Conservation (phyloP, 2,797 vertebrate species). For the Amblyopsis hoosieri region DNA sequence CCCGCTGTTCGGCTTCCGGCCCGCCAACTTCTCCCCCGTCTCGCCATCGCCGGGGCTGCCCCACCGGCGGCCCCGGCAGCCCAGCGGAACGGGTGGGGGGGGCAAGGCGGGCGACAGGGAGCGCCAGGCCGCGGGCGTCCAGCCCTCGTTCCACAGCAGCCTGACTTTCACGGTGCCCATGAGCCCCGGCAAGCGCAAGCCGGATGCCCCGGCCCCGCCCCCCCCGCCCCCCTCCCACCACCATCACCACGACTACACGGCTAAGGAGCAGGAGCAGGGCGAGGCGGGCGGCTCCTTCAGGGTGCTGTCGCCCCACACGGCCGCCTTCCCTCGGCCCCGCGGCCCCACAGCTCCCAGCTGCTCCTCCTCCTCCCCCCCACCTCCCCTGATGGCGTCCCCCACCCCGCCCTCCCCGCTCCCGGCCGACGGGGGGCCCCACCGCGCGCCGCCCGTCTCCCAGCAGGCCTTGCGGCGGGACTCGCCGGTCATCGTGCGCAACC, state of each 20-base stretch:
- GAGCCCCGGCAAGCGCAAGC: slow-evolving; percentile 88
- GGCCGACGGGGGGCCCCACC: slow-evolving; percentile 80
- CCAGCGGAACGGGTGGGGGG: slow-evolving; percentile 81
- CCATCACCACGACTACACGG: slow-evolving; percentile 87
- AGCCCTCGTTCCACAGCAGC: slow-evolving; percentile 85
- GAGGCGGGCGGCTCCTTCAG: slow-evolving; percentile 78
- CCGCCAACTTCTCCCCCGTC: slow-evolving; percentile 91
- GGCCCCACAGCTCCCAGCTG: slow-evolving; percentile 68
- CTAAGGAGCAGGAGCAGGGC: slow-evolving; percentile 73
- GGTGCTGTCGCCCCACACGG: slow-evolving; percentile 81
- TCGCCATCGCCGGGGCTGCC: slow-evolving; percentile 84
- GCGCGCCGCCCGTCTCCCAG: slow-evolving; percentile 80
- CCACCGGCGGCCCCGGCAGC: slow-evolving; percentile 83
- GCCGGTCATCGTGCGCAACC: slow-evolving; percentile 90
- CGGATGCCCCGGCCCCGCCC: slow-evolving; percentile 77
- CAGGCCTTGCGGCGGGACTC: slow-evolving; percentile 85
- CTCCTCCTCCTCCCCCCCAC: slow-evolving; percentile 80
- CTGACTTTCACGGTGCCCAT: slow-evolving; percentile 91
- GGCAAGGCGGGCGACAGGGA: slow-evolving; percentile 81
- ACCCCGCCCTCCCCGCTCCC: slow-evolving; percentile 83
- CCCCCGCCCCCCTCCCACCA: slow-evolving; percentile 77
- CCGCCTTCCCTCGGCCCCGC: slow-evolving; percentile 70
- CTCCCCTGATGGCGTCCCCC: slow-evolving; percentile 81
- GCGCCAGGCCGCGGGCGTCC: slow-evolving; percentile 80
- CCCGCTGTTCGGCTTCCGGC: slow-evolving; percentile 89